These are phyloP conservation scores for Anguilla rostrata DNA, from an alignment of 2,113 vertebrate species.

Conservation along the genomic window DNA sequence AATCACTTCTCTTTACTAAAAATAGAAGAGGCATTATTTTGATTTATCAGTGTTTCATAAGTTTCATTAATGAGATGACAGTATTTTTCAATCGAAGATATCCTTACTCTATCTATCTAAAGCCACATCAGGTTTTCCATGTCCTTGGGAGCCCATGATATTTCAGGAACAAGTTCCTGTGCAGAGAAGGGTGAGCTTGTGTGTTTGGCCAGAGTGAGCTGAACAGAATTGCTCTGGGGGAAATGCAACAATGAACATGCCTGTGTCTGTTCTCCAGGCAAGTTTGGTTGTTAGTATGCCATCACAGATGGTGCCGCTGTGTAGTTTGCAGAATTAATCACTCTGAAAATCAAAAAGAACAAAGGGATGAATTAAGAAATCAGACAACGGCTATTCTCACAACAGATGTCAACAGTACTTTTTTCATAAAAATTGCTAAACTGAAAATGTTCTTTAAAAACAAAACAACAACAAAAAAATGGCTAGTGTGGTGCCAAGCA, in stretches of 20 bases:
- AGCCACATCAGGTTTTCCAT: not conserved
- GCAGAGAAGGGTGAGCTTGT: not conserved
- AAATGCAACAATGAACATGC: not conserved
- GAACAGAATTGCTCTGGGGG: not conserved
- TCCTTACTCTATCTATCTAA: not conserved
- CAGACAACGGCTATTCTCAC: not conserved
- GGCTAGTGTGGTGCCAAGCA: no score
- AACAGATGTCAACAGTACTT: not conserved
- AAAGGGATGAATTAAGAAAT: not conserved
- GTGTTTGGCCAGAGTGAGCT: not conserved
- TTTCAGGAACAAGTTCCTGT: not conserved
- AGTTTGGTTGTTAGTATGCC: slow-evolving; percentile 33
- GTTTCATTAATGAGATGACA: not conserved
- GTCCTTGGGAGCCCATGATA: not conserved
- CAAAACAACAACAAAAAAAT: not conserved
- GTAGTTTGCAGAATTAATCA: slow-evolving; percentile 54
- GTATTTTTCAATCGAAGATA: not conserved
- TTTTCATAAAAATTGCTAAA: not conserved
- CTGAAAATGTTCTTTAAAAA: not conserved
- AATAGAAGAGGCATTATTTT: not conserved
- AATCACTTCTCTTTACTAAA: not conserved
- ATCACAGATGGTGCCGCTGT: slow-evolving; percentile 45
- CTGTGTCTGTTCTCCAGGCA: not conserved
- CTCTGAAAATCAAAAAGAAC: slow-evolving; percentile 46
- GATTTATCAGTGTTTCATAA: not conserved